Base-by-base conservation (phyloP, 2,113 vertebrate species). In the Tenrec ecaudatus region DNA sequence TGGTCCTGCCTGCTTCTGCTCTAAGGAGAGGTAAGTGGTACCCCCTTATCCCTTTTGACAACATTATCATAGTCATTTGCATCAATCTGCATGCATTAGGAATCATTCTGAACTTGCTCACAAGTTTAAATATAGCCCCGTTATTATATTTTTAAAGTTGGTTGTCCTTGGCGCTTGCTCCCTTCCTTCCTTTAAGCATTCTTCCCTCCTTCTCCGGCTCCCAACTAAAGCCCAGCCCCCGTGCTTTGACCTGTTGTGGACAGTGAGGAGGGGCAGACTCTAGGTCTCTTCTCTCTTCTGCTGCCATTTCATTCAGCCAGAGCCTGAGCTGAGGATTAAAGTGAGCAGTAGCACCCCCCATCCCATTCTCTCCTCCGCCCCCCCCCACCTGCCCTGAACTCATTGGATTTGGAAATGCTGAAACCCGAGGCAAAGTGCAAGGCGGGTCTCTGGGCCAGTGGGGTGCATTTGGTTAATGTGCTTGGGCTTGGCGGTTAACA, bases 51-150 rank as follows among this genome's bases (percentile, higher is more conserved):
- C 75, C 89, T 75, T 60, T 31, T 2, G 15, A 38, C 53, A 29
- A 75, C 4, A 84, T 94, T 94, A 95, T 71, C 89, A 93, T 53
- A 88, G 36, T 71, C n/a, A 96, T 96, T 93, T 96, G 82, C 95
- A 93, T 95, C 47, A 29, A 94, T 95, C 88, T 96, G 92, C 94
- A 95, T 94, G 2, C 8, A 83, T 96, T 94, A 96, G 71, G 78
- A 95, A 94, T 94, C 89, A 82, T 60, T 93, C 79, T 87, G 89
- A 94, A 95, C 93, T 57, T 91, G 76, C 31, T 82, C 84, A 58
- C 66, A 79, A 40, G 85, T 95, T 95, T 92, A 96, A 89, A 95
- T 97, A 94, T 95, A 96, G 94, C 64, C 88, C 90, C 88, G 88
- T 94, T 57, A 91, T 94, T 95, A 82, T 64, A 91, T 96, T 95